Percentiles rank a stretch among this genome's conserved stretches.
Conservation (phyloP, 2,797 vertebrate species). For the Macrochelys suwanniensis region DNA sequence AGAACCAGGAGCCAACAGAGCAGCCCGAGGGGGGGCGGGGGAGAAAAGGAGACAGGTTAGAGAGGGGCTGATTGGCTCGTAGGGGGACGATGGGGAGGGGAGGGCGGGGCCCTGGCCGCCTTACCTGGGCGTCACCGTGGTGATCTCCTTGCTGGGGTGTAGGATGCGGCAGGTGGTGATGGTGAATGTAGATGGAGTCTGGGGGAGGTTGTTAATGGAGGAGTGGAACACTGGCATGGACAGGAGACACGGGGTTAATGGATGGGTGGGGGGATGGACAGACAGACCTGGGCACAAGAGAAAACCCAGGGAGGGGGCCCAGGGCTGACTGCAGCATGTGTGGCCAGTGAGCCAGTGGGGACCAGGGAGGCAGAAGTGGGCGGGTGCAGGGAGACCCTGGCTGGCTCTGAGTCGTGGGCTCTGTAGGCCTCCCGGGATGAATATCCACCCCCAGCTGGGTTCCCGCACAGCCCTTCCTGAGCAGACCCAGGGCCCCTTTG, state of each 20-base stretch:
- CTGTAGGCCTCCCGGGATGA: no score
- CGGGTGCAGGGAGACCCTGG: background rate
- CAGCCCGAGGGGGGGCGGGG: background rate
- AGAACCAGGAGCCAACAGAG: slow-evolving; percentile 10
- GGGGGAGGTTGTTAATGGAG: slow-evolving; percentile 85
- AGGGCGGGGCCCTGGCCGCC: slow-evolving; percentile 40
- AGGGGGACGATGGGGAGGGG: fast-evolving
- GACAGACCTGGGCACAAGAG: background rate
- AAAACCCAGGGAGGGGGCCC: background rate
- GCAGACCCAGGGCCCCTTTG: no score
- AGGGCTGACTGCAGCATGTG: no score
- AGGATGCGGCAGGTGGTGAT: slow-evolving; percentile 88
- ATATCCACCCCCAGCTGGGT: no score
- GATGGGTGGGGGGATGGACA: background rate
- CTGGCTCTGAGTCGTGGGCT: background rate
- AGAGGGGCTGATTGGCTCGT: background rate
- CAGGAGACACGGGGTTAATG: slow-evolving; percentile 78
- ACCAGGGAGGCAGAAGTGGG: background rate
- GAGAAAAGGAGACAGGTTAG: slow-evolving; percentile 26
- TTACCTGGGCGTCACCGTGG: slow-evolving; percentile 88
- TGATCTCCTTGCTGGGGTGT: slow-evolving; percentile 83
- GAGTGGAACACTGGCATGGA: slow-evolving; percentile 81
- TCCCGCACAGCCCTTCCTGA: no score
- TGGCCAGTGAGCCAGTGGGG: background rate
- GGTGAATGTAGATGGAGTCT: slow-evolving; percentile 88